Conservation (phyloP, 2,888 invertebrate genomes). For the Sinodicranocentrus sp. region DNA sequence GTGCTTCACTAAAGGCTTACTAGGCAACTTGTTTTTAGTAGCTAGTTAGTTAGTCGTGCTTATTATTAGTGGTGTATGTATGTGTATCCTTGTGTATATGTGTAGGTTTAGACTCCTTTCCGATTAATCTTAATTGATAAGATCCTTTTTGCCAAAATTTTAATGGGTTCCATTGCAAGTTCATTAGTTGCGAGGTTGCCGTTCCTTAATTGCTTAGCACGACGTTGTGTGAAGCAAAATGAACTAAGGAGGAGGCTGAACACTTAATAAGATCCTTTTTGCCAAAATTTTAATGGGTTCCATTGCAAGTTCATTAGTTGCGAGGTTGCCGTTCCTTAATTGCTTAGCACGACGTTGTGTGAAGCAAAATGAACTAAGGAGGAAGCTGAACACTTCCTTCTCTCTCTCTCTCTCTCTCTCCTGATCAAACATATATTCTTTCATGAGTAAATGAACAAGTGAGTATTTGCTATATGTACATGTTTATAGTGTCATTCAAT, state of each 20-base stretch:
- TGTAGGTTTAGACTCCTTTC: conserved; percentile 56
- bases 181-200: conserved; percentile 54
- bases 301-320: conserved; percentile 64
- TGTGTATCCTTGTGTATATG: too few relatives aligned
- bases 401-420: too few relatives aligned
- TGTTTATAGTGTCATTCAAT: conserved; percentile 36
- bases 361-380: not conserved
- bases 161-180: conserved; percentile 64
- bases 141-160: conserved; percentile 67
- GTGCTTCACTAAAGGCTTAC: not conserved
- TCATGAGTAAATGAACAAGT: too few relatives aligned
- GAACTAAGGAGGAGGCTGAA: not conserved
- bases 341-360: too few relatives aligned
- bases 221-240: too few relatives aligned
- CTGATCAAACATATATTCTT: too few relatives aligned
- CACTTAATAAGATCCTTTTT: conserved; percentile 69
- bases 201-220: conserved; percentile 36
- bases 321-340: conserved; percentile 35
- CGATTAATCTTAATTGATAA: conserved; percentile 69
- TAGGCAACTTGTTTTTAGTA: conserved; percentile 13
- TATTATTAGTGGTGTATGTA: conserved; percentile 57
- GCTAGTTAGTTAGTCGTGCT: conserved; percentile 29
- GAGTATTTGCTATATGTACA: too few relatives aligned
- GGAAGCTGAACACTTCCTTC: too few relatives aligned
- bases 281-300: conserved; percentile 64